Conservation (phyloP, 2,113 vertebrate genomes). For the Pipra filicauda region DNA sequence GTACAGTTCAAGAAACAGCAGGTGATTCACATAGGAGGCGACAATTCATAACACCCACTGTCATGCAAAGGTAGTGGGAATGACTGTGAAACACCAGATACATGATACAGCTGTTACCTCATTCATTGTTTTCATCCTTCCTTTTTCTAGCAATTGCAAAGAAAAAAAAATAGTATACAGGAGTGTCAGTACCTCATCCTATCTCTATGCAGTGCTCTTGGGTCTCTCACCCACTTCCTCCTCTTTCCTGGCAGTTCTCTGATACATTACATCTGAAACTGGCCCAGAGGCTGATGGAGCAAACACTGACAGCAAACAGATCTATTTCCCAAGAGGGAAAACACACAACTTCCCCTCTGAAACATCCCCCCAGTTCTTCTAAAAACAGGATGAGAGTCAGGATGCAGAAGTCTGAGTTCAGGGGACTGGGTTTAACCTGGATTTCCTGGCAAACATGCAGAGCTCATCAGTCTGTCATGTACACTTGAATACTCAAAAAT, state of each 20-base stretch:
- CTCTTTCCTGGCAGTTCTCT: not conserved
- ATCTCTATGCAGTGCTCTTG: not conserved
- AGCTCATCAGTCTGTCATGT: slow-evolving; percentile 48
- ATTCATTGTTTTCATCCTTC: not conserved
- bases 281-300: not conserved
- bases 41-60: not conserved
- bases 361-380: slow-evolving; percentile 27
- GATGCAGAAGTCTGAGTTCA: slow-evolving; percentile 59
- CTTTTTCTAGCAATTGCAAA: not conserved
- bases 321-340: slow-evolving; percentile 1
- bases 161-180: not conserved
- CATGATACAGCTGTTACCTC: not conserved
- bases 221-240: not conserved
- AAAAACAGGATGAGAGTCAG: slow-evolving; percentile 78
- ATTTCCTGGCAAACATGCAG: slow-evolving; percentile 67
- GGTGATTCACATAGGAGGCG: not conserved
- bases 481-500: not conserved
- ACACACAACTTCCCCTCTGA: slow-evolving; percentile 16
- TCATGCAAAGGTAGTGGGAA: not conserved
- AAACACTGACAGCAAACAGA: not conserved
- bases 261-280: not conserved
- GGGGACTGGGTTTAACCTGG: slow-evolving; percentile 66
- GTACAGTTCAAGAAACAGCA: not conserved
- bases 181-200: not conserved
- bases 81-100: not conserved